These are phyloP conservation scores for Panagrolaimus sp. DNA, from an alignment of 1,140 invertebrate genomes.

Conservation along the genomic window DNA sequence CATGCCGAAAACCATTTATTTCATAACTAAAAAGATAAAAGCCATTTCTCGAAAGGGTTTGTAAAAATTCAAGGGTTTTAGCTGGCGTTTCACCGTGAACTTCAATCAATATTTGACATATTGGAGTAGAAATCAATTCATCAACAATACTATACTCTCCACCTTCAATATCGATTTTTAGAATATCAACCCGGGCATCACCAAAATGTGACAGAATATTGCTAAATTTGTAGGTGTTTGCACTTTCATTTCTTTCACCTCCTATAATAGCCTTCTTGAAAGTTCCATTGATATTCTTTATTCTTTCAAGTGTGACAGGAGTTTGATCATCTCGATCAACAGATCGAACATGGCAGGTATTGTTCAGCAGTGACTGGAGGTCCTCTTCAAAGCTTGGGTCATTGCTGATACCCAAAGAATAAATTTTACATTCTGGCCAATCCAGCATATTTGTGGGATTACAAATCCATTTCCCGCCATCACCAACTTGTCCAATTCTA, in stretches of 20 bases:
- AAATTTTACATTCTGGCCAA: neutral
- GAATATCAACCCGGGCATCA: neutral
- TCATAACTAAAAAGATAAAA: no score
- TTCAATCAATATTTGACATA: no score
- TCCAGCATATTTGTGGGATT: neutral
- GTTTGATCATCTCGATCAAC: neutral
- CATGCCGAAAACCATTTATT: no score
- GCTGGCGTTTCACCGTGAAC: no score
- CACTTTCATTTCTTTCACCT: neutral
- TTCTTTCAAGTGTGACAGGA: neutral
- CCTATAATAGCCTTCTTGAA: neutral
- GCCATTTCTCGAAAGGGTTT: no score
- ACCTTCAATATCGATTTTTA: constrained; percentile 9
- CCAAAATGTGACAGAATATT: neutral
- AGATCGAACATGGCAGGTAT: neutral
- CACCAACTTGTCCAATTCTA: neutral
- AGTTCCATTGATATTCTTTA: neutral
- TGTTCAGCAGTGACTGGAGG: neutral
- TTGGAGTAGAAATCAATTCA: no score
- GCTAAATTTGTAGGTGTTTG: neutral
- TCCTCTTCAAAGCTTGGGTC: constrained; percentile 6
- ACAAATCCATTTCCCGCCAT: constrained; percentile 10
- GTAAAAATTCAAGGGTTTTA: no score
- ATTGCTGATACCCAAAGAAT: neutral
- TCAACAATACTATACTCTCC: no score